Base-by-base conservation (phyloP, 1,140 invertebrate species). In the Nymphalis io region DNA sequence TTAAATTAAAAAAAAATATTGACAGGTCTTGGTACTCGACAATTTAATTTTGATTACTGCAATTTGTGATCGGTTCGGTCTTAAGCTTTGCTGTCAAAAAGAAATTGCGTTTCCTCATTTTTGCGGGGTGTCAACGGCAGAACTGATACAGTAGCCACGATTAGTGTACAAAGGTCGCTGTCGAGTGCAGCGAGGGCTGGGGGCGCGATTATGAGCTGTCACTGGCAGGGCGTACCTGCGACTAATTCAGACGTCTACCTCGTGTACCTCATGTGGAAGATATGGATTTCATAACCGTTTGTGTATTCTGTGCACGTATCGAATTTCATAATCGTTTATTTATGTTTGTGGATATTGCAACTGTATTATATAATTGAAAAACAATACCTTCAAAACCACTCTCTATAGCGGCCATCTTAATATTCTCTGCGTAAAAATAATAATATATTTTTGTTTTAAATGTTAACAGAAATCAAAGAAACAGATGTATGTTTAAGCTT, bases 81-180 rank as follows among this genome's bases (percentile, higher is more conserved):
- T 55, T 55, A 55, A 55, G 15, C 1, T 55, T 55, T 60, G 69
- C 76, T 86, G 79, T 87, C 82, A 83, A 81, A 87, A 85, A 81
- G 80, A 85, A 85, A 88, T 85, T 84, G 82, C 80, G 74, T 85
- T 80, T 78, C 64, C 67, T 79, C 75, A 78, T 79, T 80, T 79
- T 76, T 76, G 70, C 68, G 68, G 73, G 73, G 72, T 80, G 85
- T 75, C 70, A 68, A 44, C 57, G 75, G 79, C 87, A 86, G 74
- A 62, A 68, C 78, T 79, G 78, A 81, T 77, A 82, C 78, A 76
- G 82, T 83, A 77, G 77, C 79, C 85, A 82, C 81, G 83, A 88
- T 88, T 88, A 87, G 79, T 80, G 80, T 75, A 90, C 84, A 89
- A 89, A 89, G 85, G 82, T 82, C 76, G 81, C 79, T 85, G 85